Percentiles rank a stretch among this genome's conserved stretches.
These are phyloP conservation scores for Haemorhous mexicanus DNA, from an alignment of 2,113 vertebrate genomes.

Conservation along the genomic window DNA sequence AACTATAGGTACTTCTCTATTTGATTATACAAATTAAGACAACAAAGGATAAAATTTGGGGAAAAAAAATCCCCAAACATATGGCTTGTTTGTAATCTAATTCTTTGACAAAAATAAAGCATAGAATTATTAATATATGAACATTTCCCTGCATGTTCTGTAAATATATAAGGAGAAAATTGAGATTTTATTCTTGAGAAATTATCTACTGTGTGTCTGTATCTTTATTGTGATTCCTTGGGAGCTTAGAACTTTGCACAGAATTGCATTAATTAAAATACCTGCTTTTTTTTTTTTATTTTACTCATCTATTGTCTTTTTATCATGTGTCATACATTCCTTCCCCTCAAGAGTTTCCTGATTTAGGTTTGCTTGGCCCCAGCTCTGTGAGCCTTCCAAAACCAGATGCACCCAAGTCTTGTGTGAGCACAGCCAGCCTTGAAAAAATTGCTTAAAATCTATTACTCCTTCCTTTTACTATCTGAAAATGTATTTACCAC, in stretches of 20 bases:
- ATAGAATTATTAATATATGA: not conserved
- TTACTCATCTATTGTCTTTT: constrained; percentile 15
- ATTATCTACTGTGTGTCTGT: not conserved
- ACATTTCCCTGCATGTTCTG: not conserved
- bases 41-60: not conserved
- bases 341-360: not conserved
- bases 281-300: constrained; percentile 7
- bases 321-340: not conserved
- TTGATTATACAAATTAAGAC: not conserved
- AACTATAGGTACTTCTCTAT: not conserved
- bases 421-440: not conserved
- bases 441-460: not conserved
- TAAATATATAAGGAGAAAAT: not conserved
- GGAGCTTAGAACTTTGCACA: constrained; percentile 4
- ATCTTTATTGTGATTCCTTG: constrained; percentile 11
- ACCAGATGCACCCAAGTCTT: not conserved
- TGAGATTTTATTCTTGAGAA: not conserved
- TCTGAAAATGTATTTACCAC: not conserved
- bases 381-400: not conserved
- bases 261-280: constrained; percentile 41
- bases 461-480: not conserved
- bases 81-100: not conserved
- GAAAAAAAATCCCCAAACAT: not conserved
- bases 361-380: not conserved
- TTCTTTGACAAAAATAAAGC: constrained; percentile 13